Conservation (phyloP, 1,140 invertebrate genomes). For the Metopolophium dirhodum region DNA sequence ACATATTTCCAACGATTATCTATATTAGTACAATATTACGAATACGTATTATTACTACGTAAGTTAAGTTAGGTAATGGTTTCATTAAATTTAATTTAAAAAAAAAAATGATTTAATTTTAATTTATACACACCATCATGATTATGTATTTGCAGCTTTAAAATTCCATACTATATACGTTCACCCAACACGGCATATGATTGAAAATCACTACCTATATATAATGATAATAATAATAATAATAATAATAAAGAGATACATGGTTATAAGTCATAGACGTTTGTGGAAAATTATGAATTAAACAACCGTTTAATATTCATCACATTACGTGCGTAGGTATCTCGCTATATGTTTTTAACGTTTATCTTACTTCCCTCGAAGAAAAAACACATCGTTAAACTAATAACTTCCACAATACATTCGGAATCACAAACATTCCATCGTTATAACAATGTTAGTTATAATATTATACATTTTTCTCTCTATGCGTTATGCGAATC, state of each 20-base stretch:
- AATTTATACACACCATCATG: neutral
- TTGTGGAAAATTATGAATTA: neutral
- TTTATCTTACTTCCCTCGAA: neutral
- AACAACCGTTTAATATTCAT: neutral
- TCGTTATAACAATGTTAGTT: neutral
- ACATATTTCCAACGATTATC: neutral
- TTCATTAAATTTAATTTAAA: neutral
- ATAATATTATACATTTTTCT: neutral
- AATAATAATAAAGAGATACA: too few species aligned
- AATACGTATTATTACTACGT: too few species aligned
- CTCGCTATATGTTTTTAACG: neutral
- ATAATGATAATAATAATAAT: too few species aligned
- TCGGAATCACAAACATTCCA: neutral
- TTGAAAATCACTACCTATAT: too few species aligned
- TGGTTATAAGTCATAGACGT: too few species aligned
- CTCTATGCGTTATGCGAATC: neutral
- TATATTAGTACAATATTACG: too few species aligned
- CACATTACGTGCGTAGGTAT: neutral
- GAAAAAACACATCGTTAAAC: neutral
- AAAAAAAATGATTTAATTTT: neutral
- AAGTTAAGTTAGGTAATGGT: too few species aligned
- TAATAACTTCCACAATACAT: neutral
- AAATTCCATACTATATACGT: neutral
- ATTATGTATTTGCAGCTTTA: neutral
- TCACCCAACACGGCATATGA: too few species aligned